phyloP scores from a whole-genome alignment of 1,140 invertebrate species.

The Micrasema minimum region DNA sequence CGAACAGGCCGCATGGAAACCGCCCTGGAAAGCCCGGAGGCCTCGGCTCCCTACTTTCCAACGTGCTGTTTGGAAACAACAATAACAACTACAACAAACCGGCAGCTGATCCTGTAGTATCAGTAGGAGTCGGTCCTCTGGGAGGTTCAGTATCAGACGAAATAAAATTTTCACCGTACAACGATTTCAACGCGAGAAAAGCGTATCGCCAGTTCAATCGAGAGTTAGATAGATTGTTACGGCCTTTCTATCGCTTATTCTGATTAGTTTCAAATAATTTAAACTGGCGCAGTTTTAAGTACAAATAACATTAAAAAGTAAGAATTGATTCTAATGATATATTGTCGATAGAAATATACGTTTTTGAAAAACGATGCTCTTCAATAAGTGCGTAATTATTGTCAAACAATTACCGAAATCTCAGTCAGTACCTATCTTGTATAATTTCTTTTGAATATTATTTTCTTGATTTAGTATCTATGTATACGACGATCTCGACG shows the following conservation, averaged over 20 bases:
- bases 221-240: conserved; percentile 45
- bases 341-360: too few species aligned
- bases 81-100: not conserved
- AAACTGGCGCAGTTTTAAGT: not conserved
- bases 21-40: not conserved
- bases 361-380: too few species aligned
- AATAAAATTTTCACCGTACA: not conserved
- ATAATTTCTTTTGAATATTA: too few species aligned
- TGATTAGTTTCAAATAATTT: too few species aligned
- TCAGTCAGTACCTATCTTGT: too few species aligned
- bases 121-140: conserved; percentile 9
- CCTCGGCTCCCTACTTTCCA: not conserved
- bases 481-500: too few species aligned
- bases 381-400: too few species aligned
- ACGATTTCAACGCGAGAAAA: conserved; percentile 29
- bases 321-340: too few species aligned
- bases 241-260: conserved; percentile 45
- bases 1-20: not conserved
- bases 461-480: too few species aligned
- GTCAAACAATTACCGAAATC: too few species aligned
- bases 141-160: conserved; percentile 15
- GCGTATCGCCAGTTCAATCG: conserved; percentile 39
- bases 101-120: not conserved
- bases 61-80: conserved; percentile 2
- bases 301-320: conserved; percentile 26